phyloP scores from a whole-genome alignment of 2,888 invertebrate species.

The Stictocephala bisonia region DNA sequence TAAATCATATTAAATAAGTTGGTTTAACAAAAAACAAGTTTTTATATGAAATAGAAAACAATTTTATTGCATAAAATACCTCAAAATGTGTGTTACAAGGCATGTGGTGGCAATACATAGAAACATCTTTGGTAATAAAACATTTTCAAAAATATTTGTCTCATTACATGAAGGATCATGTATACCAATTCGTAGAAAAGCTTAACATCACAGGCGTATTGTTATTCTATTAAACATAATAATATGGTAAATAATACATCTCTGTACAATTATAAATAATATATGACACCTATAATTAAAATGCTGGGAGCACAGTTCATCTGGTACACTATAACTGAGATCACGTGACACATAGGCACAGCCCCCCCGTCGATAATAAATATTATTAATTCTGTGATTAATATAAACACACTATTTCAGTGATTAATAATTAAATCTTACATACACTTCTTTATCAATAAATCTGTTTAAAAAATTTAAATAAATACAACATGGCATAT shows the following conservation, averaged over 20 bases:
- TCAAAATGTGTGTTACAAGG: constrained; percentile 40
- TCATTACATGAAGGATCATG: constrained; percentile 4
- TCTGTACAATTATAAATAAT: constrained; percentile 38
- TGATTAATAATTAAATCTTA: constrained; percentile 5
- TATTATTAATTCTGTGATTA: background rate
- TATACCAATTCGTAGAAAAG: constrained; percentile 31
- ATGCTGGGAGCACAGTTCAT: constrained; percentile 21
- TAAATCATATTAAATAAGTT: too few relatives aligned
- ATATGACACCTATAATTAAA: constrained; percentile 32
- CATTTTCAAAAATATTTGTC: constrained; percentile 37
- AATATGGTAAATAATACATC: constrained; percentile 34
- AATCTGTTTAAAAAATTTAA: constrained; percentile 30
- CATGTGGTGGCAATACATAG: constrained; percentile 25
- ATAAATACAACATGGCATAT: constrained; percentile 12
- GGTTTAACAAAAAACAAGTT: too few relatives aligned
- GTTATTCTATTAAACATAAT: constrained; percentile 5
- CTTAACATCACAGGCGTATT: constrained; percentile 39
- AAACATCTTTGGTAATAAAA: constrained; percentile 40
- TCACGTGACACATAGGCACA: constrained; percentile 14
- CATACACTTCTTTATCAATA: constrained; percentile 18
- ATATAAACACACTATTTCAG: constrained; percentile 15
- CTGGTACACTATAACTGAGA: constrained; percentile 12
- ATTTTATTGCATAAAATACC: constrained; percentile 27
- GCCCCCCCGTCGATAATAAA: background rate
- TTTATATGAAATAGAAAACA: constrained; percentile 26